phyloP scores from a whole-genome alignment of 2,113 vertebrate species.

The Ranitomeya variabilis region DNA sequence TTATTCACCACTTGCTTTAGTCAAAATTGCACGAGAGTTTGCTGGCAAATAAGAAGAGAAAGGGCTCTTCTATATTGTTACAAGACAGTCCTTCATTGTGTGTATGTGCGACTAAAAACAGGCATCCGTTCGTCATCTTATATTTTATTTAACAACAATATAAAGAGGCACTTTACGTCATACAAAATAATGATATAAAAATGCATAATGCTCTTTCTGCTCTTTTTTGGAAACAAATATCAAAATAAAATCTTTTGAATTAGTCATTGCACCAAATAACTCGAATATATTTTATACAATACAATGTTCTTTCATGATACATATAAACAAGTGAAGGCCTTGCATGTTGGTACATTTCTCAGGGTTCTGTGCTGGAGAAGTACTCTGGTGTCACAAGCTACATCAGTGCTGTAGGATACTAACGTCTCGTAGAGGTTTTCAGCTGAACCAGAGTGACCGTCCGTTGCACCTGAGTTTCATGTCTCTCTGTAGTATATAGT shows the following conservation, averaged over 20 bases:
- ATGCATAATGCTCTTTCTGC: conserved; percentile 77
- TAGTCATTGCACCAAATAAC: conserved; percentile 91
- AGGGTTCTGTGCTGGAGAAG: conserved; percentile 74
- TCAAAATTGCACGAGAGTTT: too few species aligned
- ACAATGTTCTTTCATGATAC: conserved; percentile 79
- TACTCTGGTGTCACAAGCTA: conserved; percentile 80
- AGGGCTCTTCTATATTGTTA: too few species aligned
- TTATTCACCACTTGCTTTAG: too few species aligned
- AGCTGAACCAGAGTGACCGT: conserved; percentile 57
- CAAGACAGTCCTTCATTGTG: not conserved
- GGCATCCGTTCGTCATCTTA: conserved; percentile 57
- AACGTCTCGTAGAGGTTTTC: conserved; percentile 31
- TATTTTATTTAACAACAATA: conserved; percentile 72
- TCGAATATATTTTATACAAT: conserved; percentile 87
- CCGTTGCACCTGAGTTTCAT: conserved; percentile 83
- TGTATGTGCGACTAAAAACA: not conserved
- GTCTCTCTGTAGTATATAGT: conserved; percentile 63
- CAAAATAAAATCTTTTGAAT: conserved; percentile 95
- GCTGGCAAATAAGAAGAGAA: too few species aligned
- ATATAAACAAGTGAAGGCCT: conserved; percentile 88
- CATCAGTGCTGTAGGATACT: conserved; percentile 80
- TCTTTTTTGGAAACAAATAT: conserved; percentile 83
- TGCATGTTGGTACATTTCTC: conserved; percentile 78
- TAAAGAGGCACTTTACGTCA: conserved; percentile 82
- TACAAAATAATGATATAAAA: conserved; percentile 80